phyloP scores from a whole-genome alignment of 2,888 invertebrate species.

The Falcaria lacertinaria region DNA sequence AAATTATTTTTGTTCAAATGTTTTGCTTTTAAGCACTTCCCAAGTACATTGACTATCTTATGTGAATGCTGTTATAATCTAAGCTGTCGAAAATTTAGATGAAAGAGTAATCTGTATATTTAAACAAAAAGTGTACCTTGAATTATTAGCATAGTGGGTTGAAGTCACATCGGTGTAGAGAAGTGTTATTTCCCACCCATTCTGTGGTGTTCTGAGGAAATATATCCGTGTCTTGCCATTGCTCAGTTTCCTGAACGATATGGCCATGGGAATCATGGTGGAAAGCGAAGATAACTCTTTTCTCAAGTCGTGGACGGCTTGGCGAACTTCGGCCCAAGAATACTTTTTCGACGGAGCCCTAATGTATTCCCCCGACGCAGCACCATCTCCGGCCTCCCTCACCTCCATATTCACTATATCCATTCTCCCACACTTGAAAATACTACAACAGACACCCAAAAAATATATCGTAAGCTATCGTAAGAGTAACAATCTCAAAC shows the following conservation, averaged over 20 bases:
- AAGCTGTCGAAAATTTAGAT: no score
- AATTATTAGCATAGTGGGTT: constrained; percentile 76
- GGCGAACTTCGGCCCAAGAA: constrained; percentile 89
- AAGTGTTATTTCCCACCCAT: constrained; percentile 94
- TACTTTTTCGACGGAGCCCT: constrained; percentile 62
- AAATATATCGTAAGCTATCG: constrained; percentile 1
- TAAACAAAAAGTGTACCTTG: constrained; percentile 41
- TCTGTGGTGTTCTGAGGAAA: constrained; percentile 92
- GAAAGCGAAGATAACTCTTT: constrained; percentile 88
- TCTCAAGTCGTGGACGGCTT: constrained; percentile 89
- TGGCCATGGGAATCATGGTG: constrained; percentile 89
- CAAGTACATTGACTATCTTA: no score
- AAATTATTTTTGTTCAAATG: no score
- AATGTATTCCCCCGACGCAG: constrained; percentile 60
- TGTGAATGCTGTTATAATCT: no score
- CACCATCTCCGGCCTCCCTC: constrained; percentile 70
- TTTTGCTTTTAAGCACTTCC: no score
- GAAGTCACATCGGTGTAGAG: constrained; percentile 90
- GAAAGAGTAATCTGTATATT: no score
- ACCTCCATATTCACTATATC: constrained; percentile 64
- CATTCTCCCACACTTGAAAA: constrained; percentile 16
- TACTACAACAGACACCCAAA: not conserved
- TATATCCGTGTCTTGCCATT: constrained; percentile 92
- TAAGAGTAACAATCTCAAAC: constrained; percentile 23
- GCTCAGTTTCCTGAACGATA: constrained; percentile 87